Evolutionary conservation across 2,113 vertebrate species (phyloP), one percentile per base, ranked within the genome.

Genomic region (Mus spicilegus): DNA sequence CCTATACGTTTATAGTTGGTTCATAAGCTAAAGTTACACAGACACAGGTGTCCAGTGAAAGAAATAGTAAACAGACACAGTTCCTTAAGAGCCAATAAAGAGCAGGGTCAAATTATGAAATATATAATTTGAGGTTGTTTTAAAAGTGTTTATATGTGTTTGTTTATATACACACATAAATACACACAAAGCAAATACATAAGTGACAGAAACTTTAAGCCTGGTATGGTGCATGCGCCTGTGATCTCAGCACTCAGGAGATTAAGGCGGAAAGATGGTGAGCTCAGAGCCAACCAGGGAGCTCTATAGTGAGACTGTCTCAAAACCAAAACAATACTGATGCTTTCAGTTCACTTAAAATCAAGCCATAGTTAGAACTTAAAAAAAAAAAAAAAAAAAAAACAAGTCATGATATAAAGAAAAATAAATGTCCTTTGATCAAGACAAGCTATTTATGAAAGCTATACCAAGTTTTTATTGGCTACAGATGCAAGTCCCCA

Each of bases 21-120:
- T 94, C 51, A 89, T 92, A 87, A 86, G 92, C n/a, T 46, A 97
- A 97, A 98, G 96, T 4, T 54, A 85, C n/a, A 80, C 51, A 51
- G 87, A 82, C 93, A 91, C 72, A 95, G 84, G 67, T 82, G 28
- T 3, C 70, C 42, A 72, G 1, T 84, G 67, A 77, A 90, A 88
- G 67, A 90, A 91, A 33, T 42, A 96, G 87, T 87, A 94, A 93
- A 19, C 26, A 96, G 88, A 76, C 76, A 90, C 24, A 97, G 89
- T 28, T 93, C 13, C 42, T 84, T 95, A 26, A 92, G 92, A 93
- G 1, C 19, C 89, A 89, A 84, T 93, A 70, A 94, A 94, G 30
- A 93, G 72, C 2, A 67, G 14, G 75, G 92, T 95, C 70, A 90
- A 95, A 63, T 93, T 89, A 94, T 93, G 84, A 94, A 86, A 87